Conservation (phyloP, 2,113 vertebrate genomes). For the Acanthochromis polyacanthus region DNA sequence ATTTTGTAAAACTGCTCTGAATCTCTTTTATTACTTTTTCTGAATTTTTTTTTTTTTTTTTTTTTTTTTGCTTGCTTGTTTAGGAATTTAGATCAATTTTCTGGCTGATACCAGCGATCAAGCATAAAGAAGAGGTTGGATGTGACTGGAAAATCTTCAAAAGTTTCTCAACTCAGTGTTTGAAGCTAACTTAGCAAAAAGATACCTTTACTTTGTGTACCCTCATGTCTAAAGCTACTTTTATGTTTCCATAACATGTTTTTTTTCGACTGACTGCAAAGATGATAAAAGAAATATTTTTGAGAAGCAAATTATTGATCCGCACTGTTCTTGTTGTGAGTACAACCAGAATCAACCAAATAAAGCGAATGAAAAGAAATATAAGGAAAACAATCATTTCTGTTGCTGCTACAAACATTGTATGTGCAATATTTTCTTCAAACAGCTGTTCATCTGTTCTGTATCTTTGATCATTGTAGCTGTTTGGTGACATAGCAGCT, state of each 20-base stretch:
- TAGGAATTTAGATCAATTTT: no score
- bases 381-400: not conserved
- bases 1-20: not conserved
- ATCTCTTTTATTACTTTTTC: not conserved
- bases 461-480: not conserved
- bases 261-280: not conserved
- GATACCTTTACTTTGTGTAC: constrained; percentile 11
- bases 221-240: no score
- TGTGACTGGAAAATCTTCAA: not conserved
- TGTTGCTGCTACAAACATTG: not conserved
- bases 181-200: not conserved
- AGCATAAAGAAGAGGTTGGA: not conserved
- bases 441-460: not conserved
- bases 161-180: not conserved
- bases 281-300: not conserved
- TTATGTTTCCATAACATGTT: not conserved
- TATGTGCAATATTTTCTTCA: not conserved
- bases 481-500: constrained; percentile 2
- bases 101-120: no score
- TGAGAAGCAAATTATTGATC: not conserved
- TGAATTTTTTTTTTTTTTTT: no score
- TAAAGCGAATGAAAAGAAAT: not conserved
- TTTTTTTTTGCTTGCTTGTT: no score
- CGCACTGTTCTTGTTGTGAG: not conserved
- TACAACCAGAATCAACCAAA: not conserved